Evolutionary conservation across 92 coral and sea anemone species (phyloP), one percentile per base, ranked within the genome.

Genomic region (Actinernus sp.): DNA sequence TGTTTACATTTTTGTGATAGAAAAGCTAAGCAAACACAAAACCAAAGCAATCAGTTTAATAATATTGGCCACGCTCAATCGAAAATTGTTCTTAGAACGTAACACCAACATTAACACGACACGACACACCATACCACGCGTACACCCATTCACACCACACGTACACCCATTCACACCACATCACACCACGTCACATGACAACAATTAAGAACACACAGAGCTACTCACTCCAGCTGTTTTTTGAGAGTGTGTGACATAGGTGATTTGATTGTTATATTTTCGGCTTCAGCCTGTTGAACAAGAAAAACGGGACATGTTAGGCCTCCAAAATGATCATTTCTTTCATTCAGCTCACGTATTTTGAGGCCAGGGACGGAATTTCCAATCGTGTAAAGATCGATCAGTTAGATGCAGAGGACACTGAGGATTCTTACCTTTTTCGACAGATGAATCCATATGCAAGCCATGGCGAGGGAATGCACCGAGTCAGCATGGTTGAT

Each of bases 211-310:
- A n/a, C n/a, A n/a, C n/a, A n/a, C n/a, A n/a, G n/a, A n/a, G n/a
- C n/a, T 17, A 83, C 98, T 83, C 73, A 94, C 98, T 94, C 98
- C 30, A 94, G 89, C 47, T 91, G 97, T 18, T 84, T 81, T 46
- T 86, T 86, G 3, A 83, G 73, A 31, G 74, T 87, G 49, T 85
- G 85, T 1, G 97, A 85, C 19, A 68, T 71, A 43, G 97, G 76
- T 34, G 88, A 92, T 24, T 74, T 83, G 63, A 85, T 72, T 9
- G 79, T 72, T 31, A 94, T 73, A 43, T 79, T 76, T 32, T 90
- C 94, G 8, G 61, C 56, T 38, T 90, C 95, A 14, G 95, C 98
- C 98, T 94, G 54, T 37, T 10, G 49, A 46, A 41, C 7, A 32
- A 65, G 21, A 50, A 12, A 8, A 0, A 61, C 23, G 51, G 26